Percentiles rank a stretch among this genome's conserved stretches.
phyloP scores from a whole-genome alignment of 2,888 invertebrate genomes.

The Andrena praecox region DNA sequence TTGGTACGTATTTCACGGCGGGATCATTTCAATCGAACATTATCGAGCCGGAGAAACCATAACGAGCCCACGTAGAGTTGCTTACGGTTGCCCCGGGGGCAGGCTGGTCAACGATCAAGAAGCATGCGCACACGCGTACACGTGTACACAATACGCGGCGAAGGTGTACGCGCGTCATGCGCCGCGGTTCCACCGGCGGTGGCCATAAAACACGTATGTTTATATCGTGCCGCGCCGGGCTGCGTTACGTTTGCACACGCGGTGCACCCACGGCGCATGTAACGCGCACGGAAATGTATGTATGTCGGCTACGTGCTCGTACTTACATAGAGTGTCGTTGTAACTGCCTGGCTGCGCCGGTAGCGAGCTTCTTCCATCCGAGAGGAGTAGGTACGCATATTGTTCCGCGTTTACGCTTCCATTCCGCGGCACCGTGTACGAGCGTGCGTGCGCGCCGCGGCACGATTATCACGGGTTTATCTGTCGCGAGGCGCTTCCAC shows the following conservation, averaged over 20 bases:
- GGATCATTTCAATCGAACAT: conserved; percentile 78
- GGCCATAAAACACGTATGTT: conserved; percentile 70
- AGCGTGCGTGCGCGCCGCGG: background rate
- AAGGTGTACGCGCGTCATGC: conserved; percentile 47
- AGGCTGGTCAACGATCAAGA: conserved; percentile 62
- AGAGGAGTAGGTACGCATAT: conserved; percentile 42
- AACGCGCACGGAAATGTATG: conserved; percentile 51
- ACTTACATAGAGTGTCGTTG: conserved; percentile 57
- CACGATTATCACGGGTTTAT: conserved; percentile 36
- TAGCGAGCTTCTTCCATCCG: conserved; percentile 23
- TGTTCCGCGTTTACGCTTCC: conserved; percentile 63
- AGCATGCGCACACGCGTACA: conserved; percentile 27
- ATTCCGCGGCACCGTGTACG: conserved; percentile 28
- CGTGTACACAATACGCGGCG: conserved; percentile 33
- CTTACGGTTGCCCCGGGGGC: conserved; percentile 63
- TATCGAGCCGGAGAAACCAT: conserved; percentile 76
- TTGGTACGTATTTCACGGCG: conserved; percentile 77
- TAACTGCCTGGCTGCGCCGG: conserved; percentile 62
- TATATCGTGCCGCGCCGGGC: conserved; percentile 63
- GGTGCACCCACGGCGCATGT: conserved; percentile 36
- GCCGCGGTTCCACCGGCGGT: conserved; percentile 45
- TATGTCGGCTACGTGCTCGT: conserved; percentile 45
- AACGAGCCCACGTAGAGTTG: conserved; percentile 76
- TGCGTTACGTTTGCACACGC: conserved; percentile 43
- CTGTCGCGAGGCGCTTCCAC: conserved; percentile 29